Conservation (phyloP, 2,888 invertebrate species). For the Diaprepes abbreviatus region DNA sequence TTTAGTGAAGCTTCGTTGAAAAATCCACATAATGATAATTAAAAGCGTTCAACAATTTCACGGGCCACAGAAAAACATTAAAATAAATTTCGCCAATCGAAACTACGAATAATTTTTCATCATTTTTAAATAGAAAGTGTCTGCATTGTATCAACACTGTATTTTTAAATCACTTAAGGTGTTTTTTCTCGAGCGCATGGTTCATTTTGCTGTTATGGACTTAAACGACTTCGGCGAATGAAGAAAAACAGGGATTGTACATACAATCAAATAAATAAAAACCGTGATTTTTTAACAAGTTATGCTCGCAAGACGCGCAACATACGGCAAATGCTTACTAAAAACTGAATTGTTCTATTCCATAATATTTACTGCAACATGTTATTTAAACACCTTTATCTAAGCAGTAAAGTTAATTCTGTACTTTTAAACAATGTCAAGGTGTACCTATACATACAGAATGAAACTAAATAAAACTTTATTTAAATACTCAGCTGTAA, state of each 20-base stretch:
- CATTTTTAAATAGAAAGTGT: background rate
- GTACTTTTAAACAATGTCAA: slow-evolving; percentile 9
- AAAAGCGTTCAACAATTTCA: background rate
- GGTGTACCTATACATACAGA: background rate
- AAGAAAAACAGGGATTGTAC: no score
- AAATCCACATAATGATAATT: slow-evolving; percentile 15
- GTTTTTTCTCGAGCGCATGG: background rate
- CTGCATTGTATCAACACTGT: background rate
- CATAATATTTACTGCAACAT: background rate
- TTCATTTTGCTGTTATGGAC: no score
- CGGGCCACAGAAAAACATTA: no score
- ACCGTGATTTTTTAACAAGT: no score
- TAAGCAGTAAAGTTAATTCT: background rate
- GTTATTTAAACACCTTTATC: slow-evolving; percentile 1
- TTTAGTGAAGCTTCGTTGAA: slow-evolving; percentile 22
- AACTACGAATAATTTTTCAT: background rate
- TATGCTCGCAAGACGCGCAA: no score
- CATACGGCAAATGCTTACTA: no score
- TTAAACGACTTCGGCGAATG: no score
- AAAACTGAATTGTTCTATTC: no score
- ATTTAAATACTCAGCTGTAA: background rate
- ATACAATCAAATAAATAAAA: no score
- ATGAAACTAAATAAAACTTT: background rate
- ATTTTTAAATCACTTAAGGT: background rate
- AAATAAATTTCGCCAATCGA: no score